Evolutionary conservation across 2,113 vertebrate genomes (phyloP), one percentile per base, ranked within the genome.

Genomic region (Amphiprion ocellaris): DNA sequence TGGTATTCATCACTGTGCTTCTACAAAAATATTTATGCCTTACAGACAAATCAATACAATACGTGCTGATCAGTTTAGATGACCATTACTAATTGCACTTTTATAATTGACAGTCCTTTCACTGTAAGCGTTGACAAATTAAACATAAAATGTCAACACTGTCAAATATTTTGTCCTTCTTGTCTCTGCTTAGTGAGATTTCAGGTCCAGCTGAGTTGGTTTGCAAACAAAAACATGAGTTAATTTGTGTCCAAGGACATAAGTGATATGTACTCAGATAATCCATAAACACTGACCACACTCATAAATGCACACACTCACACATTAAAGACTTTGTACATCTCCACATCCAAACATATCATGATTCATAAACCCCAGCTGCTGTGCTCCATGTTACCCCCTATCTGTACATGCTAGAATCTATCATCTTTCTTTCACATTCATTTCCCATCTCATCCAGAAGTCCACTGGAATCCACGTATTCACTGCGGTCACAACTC

Each of bases 11-110:
- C 74, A 88, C 70, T 88, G 81, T 90, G 81, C 83, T 81, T 87
- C 65, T 92, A 88, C 44, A 93, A 92, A 92, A 94, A 92, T 89
- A 91, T 84, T 89, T 89, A 89, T 86, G 85, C 86, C 84, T 81
- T 82, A 90, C 81, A 92, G 84, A 94, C 88, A 91, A 88, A 89
- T 91, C 65, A 87, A 84, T 81, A 92, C 88, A 91, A 90, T 81
- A 89, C 87, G 92, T 88, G 87, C 92, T 86, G 87, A 92, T 93
- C 86, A 93, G 86, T 89, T 93, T 87, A 81, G 79, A 93, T 92
- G 91, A 90, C 83, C 89, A 89, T 86, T 92, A 89, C 90, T 95
- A 95, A 95, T 95, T 95, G 95, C 95, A 95, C 94, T 95, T 94
- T 90, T 84, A 87, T 89, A 92, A 89, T 87, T 85, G 76, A 92